Evolutionary conservation across 2,797 vertebrate species (phyloP).

Genomic region (Simalia tracyae): DNA sequence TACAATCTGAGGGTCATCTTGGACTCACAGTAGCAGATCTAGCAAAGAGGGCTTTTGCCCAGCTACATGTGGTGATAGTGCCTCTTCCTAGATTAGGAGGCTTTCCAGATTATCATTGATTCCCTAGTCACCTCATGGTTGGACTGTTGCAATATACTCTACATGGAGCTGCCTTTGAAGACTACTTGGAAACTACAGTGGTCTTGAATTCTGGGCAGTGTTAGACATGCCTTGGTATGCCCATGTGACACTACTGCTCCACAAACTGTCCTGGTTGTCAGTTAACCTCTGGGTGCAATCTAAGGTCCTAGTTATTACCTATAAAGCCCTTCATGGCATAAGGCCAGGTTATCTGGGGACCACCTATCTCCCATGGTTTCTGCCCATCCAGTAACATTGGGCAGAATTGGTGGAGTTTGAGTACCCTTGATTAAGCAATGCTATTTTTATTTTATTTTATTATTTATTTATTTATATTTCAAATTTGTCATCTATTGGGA

Average conservation of each 20-base stretch:
- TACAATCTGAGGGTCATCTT: no score
- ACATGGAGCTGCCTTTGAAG: not conserved
- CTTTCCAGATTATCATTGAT: not conserved
- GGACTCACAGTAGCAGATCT: no score
- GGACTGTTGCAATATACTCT: not conserved
- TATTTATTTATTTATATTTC: no score
- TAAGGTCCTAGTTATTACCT: not conserved
- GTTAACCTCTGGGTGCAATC: not conserved
- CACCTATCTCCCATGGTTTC: not conserved
- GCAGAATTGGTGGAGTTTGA: no score
- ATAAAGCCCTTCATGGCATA: not conserved
- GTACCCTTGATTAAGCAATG: no score
- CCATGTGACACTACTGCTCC: not conserved
- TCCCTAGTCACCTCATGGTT: not conserved
- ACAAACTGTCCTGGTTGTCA: not conserved
- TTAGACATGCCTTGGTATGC: not conserved
- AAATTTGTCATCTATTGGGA: no score
- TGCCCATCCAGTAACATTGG: not conserved
- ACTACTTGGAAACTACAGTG: not conserved
- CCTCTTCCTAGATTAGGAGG: no score
- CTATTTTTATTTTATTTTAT: no score
- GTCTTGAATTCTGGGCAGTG: not conserved
- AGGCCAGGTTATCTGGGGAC: not conserved
- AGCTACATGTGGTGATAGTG: no score
- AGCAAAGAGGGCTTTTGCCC: no score